Conservation (phyloP, 1,140 invertebrate genomes). For the Diorhabda sublineata region DNA sequence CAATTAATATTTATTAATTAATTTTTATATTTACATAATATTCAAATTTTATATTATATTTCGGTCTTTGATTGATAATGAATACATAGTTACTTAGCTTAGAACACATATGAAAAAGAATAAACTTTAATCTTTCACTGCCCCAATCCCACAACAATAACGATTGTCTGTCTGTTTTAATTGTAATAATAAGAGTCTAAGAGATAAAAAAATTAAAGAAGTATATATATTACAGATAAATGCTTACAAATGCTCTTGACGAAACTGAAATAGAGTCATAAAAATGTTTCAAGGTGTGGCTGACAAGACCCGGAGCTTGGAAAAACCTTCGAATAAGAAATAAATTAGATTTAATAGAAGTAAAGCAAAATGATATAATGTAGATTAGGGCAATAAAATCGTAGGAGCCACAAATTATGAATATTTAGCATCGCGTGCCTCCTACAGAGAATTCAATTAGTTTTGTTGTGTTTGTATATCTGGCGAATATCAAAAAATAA, state of each 20-base stretch:
- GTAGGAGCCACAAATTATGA: slow-evolving; percentile 42
- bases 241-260: background rate
- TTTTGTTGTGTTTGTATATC: slow-evolving; percentile 31
- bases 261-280: background rate
- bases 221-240: too few species aligned
- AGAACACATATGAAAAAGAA: too few species aligned
- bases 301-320: background rate
- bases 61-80: too few species aligned
- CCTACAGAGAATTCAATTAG: slow-evolving; percentile 44
- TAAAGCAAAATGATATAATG: slow-evolving; percentile 32
- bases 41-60: too few species aligned
- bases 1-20: too few species aligned
- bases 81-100: too few species aligned
- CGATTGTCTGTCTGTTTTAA: too few species aligned
- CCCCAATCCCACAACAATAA: too few species aligned
- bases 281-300: background rate
- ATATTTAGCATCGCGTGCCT: slow-evolving; percentile 43
- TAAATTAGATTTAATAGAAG: slow-evolving; percentile 32
- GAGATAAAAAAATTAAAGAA: too few species aligned
- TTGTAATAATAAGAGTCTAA: too few species aligned
- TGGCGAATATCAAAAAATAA: slow-evolving; percentile 44
- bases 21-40: too few species aligned
- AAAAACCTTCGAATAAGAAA: slow-evolving; percentile 12
- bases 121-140: too few species aligned
- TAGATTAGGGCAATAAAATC: slow-evolving; percentile 43